Conservation (phyloP, 2,888 invertebrate species). For the Gryllus longicercus region DNA sequence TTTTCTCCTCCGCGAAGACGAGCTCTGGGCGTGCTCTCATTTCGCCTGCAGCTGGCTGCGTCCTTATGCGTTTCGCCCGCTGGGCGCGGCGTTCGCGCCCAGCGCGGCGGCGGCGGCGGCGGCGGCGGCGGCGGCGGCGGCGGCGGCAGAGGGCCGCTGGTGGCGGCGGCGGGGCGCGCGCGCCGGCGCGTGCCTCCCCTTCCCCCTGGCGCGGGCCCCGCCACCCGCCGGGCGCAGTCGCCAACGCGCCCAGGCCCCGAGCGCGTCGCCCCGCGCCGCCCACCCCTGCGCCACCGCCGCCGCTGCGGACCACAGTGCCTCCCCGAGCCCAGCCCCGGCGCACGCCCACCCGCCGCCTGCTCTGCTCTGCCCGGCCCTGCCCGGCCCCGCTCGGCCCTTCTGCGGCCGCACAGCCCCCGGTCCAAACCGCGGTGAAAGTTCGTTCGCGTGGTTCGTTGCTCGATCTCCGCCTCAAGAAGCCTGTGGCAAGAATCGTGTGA, state of each 20-base stretch:
- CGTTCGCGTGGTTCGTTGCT: too few relatives aligned
- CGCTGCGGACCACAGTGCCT: background rate
- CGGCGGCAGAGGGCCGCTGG: background rate
- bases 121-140: too few relatives aligned
- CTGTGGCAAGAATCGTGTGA: too few relatives aligned
- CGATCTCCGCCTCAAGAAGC: too few relatives aligned
- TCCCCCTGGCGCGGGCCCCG: background rate
- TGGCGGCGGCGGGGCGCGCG: background rate
- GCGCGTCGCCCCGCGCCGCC: background rate
- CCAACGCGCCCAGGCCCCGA: background rate
- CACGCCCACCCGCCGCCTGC: background rate
- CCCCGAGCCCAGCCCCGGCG: background rate
- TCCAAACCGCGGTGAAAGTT: too few relatives aligned
- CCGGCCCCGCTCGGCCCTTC: background rate
- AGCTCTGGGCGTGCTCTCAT: too few relatives aligned
- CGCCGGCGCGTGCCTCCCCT: background rate
- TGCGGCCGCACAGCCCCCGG: background rate
- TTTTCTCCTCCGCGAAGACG: too few relatives aligned
- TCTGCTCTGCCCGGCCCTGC: background rate
- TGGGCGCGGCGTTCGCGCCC: background rate
- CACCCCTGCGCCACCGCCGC: background rate
- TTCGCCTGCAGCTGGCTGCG: too few relatives aligned
- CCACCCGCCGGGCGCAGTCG: constrained; percentile 1
- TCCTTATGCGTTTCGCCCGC: too few relatives aligned
- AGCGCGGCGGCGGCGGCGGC: background rate